Evolutionary conservation across 1,140 invertebrate species (phyloP), one percentile per base, ranked within the genome.

Genomic region (Chironomus striatipennis): DNA sequence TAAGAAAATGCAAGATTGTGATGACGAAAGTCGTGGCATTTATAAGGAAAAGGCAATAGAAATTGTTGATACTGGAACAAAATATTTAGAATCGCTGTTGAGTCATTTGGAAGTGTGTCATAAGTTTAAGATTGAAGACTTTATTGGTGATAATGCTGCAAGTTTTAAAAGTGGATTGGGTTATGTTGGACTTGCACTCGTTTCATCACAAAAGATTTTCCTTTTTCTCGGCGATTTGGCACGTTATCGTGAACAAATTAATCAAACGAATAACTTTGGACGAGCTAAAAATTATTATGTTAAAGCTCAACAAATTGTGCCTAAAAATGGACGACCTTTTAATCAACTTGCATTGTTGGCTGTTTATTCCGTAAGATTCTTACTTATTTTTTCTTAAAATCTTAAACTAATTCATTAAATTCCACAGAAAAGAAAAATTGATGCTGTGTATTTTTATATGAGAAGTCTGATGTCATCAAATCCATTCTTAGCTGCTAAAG

Each of bases 381-480:
- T 21, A 73, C 21, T 20, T 75, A 17, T 34, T 57, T 75, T 9
- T 47, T 67, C 42, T 74, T 73, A 34, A 5, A 17, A 76, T 75
- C 74, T 64, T 21, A 73, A 9, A 34, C 77, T 75, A 78, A 74
- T 74, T 76, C 78, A 73, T 85, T 57, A 57, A 47, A 4, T 10
- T 8, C 7, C 88, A 75, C 83, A 97, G 94, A 91, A 91, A 84
- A 87, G 94, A 79, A 95, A 95, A 85, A 85, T 98, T 74, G 96
- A 98, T 84, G 95, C 96, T n/a, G 94, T 98, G 12, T 98, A 98
- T 84, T 97, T 94, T 83, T 97, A 97, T 80, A 96, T 97, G 90
- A 87, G 96, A 78, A 96, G 95, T 83, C 85, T 98, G 74, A 93
- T 96, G 87, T 92, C 95, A 43, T 95, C 94, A 18, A 97, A 96